A percentile compares a stretch with the other conserved stretches of the same genome.
Evolutionary conservation across 2,797 vertebrate species (phyloP).

Genomic region (Acomys russatus): DNA sequence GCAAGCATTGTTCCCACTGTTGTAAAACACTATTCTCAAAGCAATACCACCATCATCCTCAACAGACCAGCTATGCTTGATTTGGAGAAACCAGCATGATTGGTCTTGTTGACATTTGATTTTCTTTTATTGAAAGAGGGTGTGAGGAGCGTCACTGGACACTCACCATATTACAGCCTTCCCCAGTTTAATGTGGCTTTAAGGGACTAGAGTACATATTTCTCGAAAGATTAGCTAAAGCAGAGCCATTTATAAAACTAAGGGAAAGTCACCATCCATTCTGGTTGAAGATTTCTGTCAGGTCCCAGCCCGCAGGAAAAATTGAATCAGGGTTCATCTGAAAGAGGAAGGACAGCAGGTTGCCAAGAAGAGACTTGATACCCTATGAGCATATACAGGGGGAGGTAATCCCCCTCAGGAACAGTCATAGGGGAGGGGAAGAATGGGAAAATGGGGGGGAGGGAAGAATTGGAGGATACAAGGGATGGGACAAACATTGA

Average conservation of each 20-base stretch:
- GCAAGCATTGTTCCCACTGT: neutral
- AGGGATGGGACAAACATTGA: too few species aligned
- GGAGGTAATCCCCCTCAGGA: too few species aligned
- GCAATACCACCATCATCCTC: neutral
- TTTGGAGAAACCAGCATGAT: neutral
- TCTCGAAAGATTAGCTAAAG: neutral
- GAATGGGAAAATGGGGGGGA: too few species aligned
- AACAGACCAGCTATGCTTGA: neutral
- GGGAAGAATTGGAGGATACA: too few species aligned
- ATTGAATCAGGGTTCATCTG: too few species aligned
- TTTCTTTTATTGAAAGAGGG: neutral
- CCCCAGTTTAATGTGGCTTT: neutral
- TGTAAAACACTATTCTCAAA: neutral
- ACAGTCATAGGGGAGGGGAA: too few species aligned
- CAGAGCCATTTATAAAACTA: neutral
- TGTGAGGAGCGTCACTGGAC: neutral
- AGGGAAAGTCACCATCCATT: neutral
- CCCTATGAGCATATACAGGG: too few species aligned
- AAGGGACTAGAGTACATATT: too few species aligned
- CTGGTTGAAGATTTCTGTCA: neutral
- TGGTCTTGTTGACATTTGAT: neutral
- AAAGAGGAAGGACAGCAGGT: too few species aligned
- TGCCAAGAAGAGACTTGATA: too few species aligned
- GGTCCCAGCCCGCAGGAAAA: too few species aligned
- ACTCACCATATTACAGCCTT: neutral